phyloP scores from a whole-genome alignment of 2,113 vertebrate species.

The Lasiurus cinereus region DNA sequence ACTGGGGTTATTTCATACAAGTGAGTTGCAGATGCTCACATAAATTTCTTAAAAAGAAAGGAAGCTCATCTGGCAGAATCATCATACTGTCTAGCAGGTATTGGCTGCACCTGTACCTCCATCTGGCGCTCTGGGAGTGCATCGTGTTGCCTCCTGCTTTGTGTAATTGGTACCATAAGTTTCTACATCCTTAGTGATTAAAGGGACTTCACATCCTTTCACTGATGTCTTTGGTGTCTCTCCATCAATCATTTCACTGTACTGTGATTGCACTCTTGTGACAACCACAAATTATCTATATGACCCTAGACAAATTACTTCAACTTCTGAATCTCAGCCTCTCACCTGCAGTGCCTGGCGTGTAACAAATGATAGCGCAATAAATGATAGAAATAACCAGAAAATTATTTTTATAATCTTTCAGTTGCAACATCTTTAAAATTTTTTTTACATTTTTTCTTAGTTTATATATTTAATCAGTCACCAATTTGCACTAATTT shows the following conservation, averaged over 20 bases:
- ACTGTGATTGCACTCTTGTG: neutral
- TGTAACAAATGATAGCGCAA: neutral
- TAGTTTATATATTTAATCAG: neutral
- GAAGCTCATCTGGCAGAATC: neutral
- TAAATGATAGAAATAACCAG: neutral
- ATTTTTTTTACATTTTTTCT: neutral
- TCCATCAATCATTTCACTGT: conserved; percentile 13
- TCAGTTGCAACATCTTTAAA: neutral
- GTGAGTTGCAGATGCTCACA: conserved; percentile 33
- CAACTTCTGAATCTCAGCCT: neutral
- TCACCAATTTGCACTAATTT: neutral
- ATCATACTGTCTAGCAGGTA: neutral
- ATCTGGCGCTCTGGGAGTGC: neutral
- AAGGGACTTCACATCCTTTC: conserved; percentile 61
- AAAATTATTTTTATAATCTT: neutral
- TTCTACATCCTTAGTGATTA: conserved; percentile 46
- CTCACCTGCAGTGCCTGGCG: neutral
- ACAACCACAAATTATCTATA: neutral
- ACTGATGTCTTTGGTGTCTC: conserved; percentile 33
- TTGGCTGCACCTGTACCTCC: conserved; percentile 39
- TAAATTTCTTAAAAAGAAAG: neutral
- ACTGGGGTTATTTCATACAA: neutral
- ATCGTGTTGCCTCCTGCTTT: neutral
- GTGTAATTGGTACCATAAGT: conserved; percentile 67
- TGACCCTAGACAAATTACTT: conserved; percentile 36